Evolutionary conservation across 2,888 invertebrate species (phyloP).

Genomic region (Volucella inflata): DNA sequence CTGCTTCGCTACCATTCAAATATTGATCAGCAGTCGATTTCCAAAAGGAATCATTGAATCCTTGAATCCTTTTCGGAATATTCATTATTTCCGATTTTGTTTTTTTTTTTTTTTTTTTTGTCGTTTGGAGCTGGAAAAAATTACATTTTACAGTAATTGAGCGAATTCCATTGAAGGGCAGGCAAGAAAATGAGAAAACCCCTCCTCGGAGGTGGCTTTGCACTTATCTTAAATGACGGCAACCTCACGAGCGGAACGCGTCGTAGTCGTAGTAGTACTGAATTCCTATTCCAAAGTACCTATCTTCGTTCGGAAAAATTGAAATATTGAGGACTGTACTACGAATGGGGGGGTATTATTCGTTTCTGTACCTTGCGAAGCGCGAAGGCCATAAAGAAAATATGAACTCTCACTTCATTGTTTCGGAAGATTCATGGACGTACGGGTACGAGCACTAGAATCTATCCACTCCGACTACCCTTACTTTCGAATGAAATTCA

Average conservation of each 20-base stretch:
- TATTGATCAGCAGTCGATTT: slow-evolving; percentile 31
- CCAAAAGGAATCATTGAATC: slow-evolving; percentile 13
- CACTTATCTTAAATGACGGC: slow-evolving; percentile 41
- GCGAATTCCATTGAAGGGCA: slow-evolving; percentile 1
- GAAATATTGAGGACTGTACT: slow-evolving; percentile 38
- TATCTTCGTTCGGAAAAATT: slow-evolving; percentile 28
- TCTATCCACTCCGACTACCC: too few relatives aligned
- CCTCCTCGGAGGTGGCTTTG: slow-evolving; percentile 16
- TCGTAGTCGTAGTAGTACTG: not conserved
- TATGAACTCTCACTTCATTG: slow-evolving; percentile 50
- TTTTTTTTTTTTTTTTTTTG: slow-evolving; percentile 1
- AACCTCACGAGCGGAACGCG: not conserved
- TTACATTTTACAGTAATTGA: slow-evolving; percentile 29
- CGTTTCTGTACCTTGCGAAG: slow-evolving; percentile 1
- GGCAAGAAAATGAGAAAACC: slow-evolving; percentile 9
- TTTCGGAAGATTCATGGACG: slow-evolving; percentile 45
- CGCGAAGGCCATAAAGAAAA: slow-evolving; percentile 42
- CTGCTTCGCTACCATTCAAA: slow-evolving; percentile 25
- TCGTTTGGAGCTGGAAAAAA: slow-evolving; percentile 8
- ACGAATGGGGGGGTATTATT: not conserved
- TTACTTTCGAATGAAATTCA: slow-evolving; percentile 49
- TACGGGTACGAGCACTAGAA: too few relatives aligned
- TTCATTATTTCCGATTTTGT: slow-evolving; percentile 59
- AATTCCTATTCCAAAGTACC: slow-evolving; percentile 25
- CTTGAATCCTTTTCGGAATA: slow-evolving; percentile 49